Percentiles rank a stretch among this genome's conserved stretches.
phyloP scores from a whole-genome alignment of 2,888 invertebrate genomes.

The Lasioglossum oenotherae region DNA sequence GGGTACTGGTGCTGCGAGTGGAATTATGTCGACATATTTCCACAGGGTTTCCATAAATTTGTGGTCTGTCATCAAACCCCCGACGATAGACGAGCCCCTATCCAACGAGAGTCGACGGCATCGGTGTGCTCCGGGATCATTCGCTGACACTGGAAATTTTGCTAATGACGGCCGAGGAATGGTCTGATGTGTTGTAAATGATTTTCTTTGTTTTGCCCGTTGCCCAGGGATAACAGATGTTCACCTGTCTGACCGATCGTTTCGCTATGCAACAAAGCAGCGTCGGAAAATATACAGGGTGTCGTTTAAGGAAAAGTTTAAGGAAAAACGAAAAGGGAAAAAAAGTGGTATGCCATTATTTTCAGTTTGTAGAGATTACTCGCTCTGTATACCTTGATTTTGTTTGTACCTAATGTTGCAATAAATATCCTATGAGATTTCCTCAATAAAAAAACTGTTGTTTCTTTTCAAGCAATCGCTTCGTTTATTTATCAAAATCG shows the following conservation, averaged over 20 bases:
- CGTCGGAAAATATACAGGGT: not conserved
- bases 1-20: not conserved
- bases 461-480: slow-evolving; percentile 1
- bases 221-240: slow-evolving; percentile 36
- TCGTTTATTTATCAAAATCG: slow-evolving; percentile 19
- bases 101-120: slow-evolving; percentile 34
- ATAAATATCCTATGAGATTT: too few species aligned
- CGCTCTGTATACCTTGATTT: too few species aligned
- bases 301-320: too few species aligned
- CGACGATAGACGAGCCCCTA: slow-evolving; percentile 20
- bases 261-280: not conserved
- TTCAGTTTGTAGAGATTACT: too few species aligned
- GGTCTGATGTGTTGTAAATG: not conserved
- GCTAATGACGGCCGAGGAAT: slow-evolving; percentile 6
- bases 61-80: slow-evolving; percentile 18
- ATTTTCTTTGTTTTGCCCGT: slow-evolving; percentile 37
- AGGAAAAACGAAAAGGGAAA: too few species aligned
- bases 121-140: slow-evolving; percentile 10
- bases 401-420: too few species aligned
- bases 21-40: slow-evolving; percentile 27
- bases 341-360: too few species aligned
- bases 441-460: too few species aligned
- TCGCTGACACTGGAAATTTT: slow-evolving; percentile 57
- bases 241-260: slow-evolving; percentile 17
- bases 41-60: slow-evolving; percentile 18